Conservation (phyloP, 1,140 invertebrate species). For the Sinella curviseta region DNA sequence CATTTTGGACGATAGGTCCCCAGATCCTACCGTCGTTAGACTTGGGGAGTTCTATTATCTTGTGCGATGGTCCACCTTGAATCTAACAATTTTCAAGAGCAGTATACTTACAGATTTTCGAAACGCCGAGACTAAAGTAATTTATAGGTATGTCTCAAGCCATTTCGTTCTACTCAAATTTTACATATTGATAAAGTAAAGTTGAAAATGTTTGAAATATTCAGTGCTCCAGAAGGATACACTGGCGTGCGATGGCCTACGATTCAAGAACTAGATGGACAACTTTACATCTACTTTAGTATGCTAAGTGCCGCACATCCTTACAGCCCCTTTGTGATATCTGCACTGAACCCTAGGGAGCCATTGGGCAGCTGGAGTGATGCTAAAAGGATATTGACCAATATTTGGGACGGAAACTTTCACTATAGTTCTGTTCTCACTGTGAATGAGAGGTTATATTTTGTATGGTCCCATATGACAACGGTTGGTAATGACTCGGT, state of each 20-base stretch:
- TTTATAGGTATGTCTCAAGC: too few species aligned
- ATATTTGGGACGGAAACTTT: too few species aligned
- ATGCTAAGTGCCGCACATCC: not conserved
- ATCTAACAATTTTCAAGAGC: slow-evolving; percentile 36
- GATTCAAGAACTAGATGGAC: slow-evolving; percentile 33
- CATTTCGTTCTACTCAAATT: too few species aligned
- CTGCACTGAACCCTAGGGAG: slow-evolving; percentile 32
- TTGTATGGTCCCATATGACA: not conserved
- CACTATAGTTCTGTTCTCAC: too few species aligned
- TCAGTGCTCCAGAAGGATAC: slow-evolving; percentile 10
- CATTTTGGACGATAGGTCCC: slow-evolving; percentile 31
- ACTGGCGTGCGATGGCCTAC: slow-evolving; percentile 34
- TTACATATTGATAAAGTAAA: too few species aligned
- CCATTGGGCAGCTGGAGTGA: slow-evolving; percentile 39
- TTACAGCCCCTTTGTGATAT: slow-evolving; percentile 28
- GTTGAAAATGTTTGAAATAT: not conserved
- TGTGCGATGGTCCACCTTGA: slow-evolving; percentile 16
- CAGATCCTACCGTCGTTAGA: slow-evolving; percentile 22
- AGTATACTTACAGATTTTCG: slow-evolving; percentile 30
- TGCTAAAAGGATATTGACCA: not conserved
- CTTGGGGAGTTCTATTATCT: slow-evolving; percentile 26
- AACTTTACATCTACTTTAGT: slow-evolving; percentile 43
- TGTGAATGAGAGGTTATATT: too few species aligned
- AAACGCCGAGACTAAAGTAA: slow-evolving; percentile 7
- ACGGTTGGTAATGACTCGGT: too few species aligned